Percentiles rank a stretch among this genome's conserved stretches.
phyloP scores from a whole-genome alignment of 2,797 vertebrate genomes.

The Oophaga sylvatica region DNA sequence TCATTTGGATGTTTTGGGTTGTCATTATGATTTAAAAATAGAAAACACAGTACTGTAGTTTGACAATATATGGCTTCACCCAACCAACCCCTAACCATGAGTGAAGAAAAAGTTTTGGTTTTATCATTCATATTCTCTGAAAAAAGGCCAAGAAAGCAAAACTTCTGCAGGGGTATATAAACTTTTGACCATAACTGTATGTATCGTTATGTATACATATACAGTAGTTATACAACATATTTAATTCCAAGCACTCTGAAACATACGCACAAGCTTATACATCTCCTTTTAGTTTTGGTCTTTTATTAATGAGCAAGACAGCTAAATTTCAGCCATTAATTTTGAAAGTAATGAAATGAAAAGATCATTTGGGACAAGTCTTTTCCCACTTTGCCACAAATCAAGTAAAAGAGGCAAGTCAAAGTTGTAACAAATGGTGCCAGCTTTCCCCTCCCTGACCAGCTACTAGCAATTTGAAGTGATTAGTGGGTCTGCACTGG shows the following conservation, averaged over 20 bases:
- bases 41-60: no score
- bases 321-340: constrained; percentile 58
- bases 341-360: constrained; percentile 61
- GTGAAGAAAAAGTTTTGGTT: no score
- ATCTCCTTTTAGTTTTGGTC: constrained; percentile 60
- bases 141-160: no score
- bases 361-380: constrained; percentile 58
- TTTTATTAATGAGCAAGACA: constrained; percentile 60
- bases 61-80: no score
- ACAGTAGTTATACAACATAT: neutral
- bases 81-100: no score
- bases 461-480: constrained; percentile 60
- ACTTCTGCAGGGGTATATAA: no score
- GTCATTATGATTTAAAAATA: no score
- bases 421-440: constrained; percentile 59
- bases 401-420: constrained; percentile 41
- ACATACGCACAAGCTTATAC: neutral
- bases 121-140: no score
- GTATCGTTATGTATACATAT: neutral
- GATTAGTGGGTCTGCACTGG: constrained; percentile 47
- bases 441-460: constrained; percentile 28
- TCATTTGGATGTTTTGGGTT: no score
- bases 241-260: neutral
- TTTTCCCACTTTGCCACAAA: constrained; percentile 41
- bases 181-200: no score